Percentiles rank a stretch among this genome's conserved stretches.
These are phyloP conservation scores for Ascidia mentula DNA, from an alignment of 23 tunicate species.

Conservation along the genomic window DNA sequence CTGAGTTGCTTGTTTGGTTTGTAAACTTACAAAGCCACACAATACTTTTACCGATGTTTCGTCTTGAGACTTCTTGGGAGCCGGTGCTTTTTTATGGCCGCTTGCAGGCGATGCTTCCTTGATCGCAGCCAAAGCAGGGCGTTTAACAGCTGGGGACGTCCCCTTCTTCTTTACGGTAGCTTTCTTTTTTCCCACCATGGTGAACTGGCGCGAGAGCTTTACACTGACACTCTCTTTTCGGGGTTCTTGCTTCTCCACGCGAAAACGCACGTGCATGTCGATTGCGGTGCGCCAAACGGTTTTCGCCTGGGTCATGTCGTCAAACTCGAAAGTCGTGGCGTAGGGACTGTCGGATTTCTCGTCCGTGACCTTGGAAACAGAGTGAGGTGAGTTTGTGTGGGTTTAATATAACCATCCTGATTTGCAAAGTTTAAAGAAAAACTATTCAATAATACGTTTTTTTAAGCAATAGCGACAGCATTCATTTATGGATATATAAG, in stretches of 20 bases:
- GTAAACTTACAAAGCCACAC: neutral
- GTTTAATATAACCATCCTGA: no score
- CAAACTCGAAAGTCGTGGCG: conserved; percentile 21
- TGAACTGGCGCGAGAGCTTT: conserved; percentile 31
- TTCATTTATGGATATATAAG: no score
- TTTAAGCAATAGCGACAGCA: no score
- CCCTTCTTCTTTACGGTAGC: conserved; percentile 13
- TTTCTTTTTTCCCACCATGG: conserved; percentile 17
- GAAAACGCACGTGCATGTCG: conserved; percentile 60
- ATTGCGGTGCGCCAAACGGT: conserved; percentile 61
- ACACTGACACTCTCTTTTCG: conserved; percentile 7
- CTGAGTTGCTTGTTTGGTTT: no score
- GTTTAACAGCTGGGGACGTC: neutral
- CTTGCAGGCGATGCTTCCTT: conserved; percentile 19
- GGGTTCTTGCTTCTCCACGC: conserved; percentile 34
- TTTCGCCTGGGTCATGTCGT: conserved; percentile 48
- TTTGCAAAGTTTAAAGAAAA: no score
- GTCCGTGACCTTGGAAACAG: neutral
- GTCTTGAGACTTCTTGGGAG: neutral
- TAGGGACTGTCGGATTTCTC: neutral
- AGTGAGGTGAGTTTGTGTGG: no score
- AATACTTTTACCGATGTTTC: neutral
- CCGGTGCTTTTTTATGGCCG: neutral
- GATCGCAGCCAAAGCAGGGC: conserved; percentile 11
- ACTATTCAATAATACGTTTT: no score